These are phyloP conservation scores for Eupleurogrammus muticus DNA, from an alignment of 2,797 vertebrate species.

Conservation along the genomic window DNA sequence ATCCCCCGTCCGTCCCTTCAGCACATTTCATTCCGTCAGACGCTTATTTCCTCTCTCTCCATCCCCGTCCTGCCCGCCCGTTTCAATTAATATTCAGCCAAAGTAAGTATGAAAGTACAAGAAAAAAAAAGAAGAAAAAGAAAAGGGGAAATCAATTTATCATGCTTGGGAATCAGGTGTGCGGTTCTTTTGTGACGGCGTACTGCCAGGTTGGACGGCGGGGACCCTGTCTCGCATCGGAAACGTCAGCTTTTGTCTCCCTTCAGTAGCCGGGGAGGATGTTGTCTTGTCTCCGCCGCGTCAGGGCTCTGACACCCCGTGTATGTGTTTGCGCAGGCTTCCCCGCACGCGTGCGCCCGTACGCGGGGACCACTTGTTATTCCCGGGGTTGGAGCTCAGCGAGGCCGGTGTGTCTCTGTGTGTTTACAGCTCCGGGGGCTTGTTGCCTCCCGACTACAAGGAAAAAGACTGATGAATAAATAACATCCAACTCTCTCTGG, in stretches of 20 bases:
- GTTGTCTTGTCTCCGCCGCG: constrained; percentile 67
- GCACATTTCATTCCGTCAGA: constrained; percentile 56
- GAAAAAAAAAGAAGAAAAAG: no score
- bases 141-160: constrained; percentile 86
- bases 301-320: constrained; percentile 61
- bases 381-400: constrained; percentile 77
- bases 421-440: constrained; percentile 86
- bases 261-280: constrained; percentile 62
- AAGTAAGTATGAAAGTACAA: constrained; percentile 76
- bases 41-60: constrained; percentile 69
- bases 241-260: constrained; percentile 63
- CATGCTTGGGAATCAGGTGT: constrained; percentile 75
- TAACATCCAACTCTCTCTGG: constrained; percentile 82
- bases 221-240: constrained; percentile 43
- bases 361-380: constrained; percentile 82
- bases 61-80: constrained; percentile 58
- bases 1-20: constrained; percentile 75
- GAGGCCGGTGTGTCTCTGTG: constrained; percentile 74
- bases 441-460: constrained; percentile 84
- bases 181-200: constrained; percentile 65
- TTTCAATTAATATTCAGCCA: constrained; percentile 79
- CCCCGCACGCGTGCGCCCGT: constrained; percentile 52
- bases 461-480: constrained; percentile 87
- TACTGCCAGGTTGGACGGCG: constrained; percentile 52
- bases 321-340: constrained; percentile 65